Base-by-base conservation (phyloP, 2,888 invertebrate species). In the Eupeodes latifasciatus region DNA sequence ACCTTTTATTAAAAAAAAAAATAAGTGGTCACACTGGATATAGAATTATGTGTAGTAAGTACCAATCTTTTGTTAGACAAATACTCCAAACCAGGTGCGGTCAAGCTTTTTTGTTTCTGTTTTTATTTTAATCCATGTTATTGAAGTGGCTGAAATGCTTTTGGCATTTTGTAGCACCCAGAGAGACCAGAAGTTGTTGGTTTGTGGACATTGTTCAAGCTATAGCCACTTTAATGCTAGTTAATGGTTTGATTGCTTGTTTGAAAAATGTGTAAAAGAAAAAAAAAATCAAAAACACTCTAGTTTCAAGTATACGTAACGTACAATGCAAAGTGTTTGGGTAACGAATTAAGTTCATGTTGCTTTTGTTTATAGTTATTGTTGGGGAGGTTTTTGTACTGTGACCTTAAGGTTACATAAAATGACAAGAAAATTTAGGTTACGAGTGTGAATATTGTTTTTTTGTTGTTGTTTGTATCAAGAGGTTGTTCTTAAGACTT, bases 91-190 rank as follows among this genome's bases (percentile, higher is more conserved):
- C 67, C 84, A 88, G 87, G 84, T 84, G 84, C 84, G 80, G 86
- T 76, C 83, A 82, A 76, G 57, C 77, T 67, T 49, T 76, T 27
- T 72, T 55, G 40, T 19, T 72, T 12, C 27, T 12, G 19, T 12
- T 61, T 61, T 36, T 34, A n/a, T 34, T 36, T 67, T 10, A 53
- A 69, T 69, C 67, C 67, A 69, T 40, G 75, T 47, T 53, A 40
- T 67, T 72, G 69, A 53, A 62, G 19, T 57, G 75, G 69, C 64
- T 75, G n/a, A 51, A 61, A 71, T 77, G 78, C 74, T 69, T 81
- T 84, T 78, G 81, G 74, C 81, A 81, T 81, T 84, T 78, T 64
- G 53, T 66, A 78, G 72, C 69, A 78, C 81, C 77, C 36, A 66
- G 19, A 74, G 53, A 34, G 53, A 36, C 64, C 61, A 81, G 77